Evolutionary conservation across 2,888 invertebrate genomes (phyloP), one percentile per base, ranked within the genome.

Genomic region (Helicoverpa assulta): DNA sequence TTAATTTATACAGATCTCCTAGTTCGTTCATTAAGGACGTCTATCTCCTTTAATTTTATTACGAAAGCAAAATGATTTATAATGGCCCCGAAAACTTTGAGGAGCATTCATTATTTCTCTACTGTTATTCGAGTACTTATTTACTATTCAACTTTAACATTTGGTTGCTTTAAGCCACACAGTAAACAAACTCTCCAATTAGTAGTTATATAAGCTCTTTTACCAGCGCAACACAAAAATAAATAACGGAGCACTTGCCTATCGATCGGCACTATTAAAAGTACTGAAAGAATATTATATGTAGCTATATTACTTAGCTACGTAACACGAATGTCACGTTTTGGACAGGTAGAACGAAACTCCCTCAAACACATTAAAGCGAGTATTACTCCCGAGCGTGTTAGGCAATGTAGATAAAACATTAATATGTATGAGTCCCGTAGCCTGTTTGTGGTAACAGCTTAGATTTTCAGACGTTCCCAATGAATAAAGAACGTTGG

Each of bases 361-460:
- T 89, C 89, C 90, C 91, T 85, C 87, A 90, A 92, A 92, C 90
- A 92, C 92, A 92, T 91, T 92, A 92, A 90, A 89, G 87, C 87
- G 86, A 85, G 87, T 88, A 89, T 88, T 86, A 86, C 88, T 90
- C 88, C 85, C 86, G 82, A 78, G 87, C 86, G 89, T 87, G 88
- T 89, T 90, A 88, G 91, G 90, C 88, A 92, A 92, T 91, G 94
- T 92, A 91, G 91, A 93, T 92, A 92, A 92, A 90, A 89, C 92
- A 95, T 95, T 92, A 94, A 94, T 94, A 94, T 95, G 95, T 92
- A 95, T 94, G 94, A 94, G 90, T 75, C 81, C 26, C 84, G 87
- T 81, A 83, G 86, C 91, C 91, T 94, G 94, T 93, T 93, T 93
- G 92, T 86, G 90, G 92, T 80, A 83, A 88, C 85, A 86, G 89